A percentile compares a stretch with the other conserved stretches of the same genome.
Conservation (phyloP, 2,888 invertebrate genomes). For the Arge pagana region DNA sequence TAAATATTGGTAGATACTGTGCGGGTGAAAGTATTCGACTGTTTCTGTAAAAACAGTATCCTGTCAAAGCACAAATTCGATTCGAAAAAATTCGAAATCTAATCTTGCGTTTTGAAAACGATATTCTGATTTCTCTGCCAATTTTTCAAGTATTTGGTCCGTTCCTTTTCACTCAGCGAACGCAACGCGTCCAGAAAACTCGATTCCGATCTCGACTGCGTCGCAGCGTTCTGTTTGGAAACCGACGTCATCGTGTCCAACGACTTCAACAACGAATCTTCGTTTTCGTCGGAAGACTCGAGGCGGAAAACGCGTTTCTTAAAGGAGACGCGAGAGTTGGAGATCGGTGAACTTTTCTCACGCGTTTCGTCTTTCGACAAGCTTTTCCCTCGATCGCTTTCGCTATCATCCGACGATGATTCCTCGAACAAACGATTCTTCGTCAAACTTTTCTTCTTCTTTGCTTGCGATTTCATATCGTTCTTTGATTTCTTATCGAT, state of each 20-base stretch:
- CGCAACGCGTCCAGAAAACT: too few relatives aligned
- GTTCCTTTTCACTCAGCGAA: neutral
- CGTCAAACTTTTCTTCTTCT: neutral
- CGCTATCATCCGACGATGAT: neutral
- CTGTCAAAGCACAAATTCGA: neutral
- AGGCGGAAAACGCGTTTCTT: neutral
- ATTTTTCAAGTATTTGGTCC: neutral
- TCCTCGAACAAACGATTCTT: neutral
- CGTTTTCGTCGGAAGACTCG: neutral
- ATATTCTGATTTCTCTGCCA: neutral
- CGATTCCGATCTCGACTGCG: too few relatives aligned
- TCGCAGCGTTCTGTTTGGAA: neutral
- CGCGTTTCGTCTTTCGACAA: neutral
- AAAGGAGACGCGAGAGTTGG: too few relatives aligned
- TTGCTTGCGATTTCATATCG: neutral
- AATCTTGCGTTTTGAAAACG: conserved; percentile 10
- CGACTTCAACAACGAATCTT: too few relatives aligned
- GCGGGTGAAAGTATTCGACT: too few relatives aligned
- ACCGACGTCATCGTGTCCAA: neutral
- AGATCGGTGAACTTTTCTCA: neutral
- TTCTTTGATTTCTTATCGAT: too few relatives aligned
- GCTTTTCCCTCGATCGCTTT: neutral
- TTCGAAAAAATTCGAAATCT: conserved; percentile 7
- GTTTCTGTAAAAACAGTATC: too few relatives aligned
- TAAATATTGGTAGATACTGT: too few relatives aligned